Conservation (phyloP, 2,888 invertebrate species). For the Drosophila subsilvestris region DNA sequence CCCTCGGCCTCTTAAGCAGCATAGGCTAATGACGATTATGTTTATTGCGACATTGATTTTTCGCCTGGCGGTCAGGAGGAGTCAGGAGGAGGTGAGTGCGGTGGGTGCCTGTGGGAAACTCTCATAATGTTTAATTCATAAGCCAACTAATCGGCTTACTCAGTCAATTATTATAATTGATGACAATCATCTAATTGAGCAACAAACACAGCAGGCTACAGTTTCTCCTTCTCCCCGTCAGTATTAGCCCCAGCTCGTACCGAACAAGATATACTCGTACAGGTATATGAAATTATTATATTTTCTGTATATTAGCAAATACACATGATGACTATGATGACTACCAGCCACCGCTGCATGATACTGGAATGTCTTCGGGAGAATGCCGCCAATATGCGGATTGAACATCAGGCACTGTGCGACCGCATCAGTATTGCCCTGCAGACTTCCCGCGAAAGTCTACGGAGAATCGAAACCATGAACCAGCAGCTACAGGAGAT, state of each 20-base stretch:
- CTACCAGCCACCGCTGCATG: constrained; percentile 18
- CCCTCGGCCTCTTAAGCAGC: constrained; percentile 13
- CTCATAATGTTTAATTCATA: constrained; percentile 40
- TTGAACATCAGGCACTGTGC: constrained; percentile 31
- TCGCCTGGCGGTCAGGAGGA: constrained; percentile 19
- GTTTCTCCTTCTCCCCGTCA: background rate
- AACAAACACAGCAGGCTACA: constrained; percentile 17
- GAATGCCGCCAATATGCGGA: constrained; percentile 50
- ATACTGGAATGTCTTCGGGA: constrained; percentile 50
- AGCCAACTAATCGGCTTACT: constrained; percentile 59
- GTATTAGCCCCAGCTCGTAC: background rate
- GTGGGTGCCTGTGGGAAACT: background rate
- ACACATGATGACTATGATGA: constrained; percentile 44
- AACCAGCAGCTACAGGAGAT: constrained; percentile 39
- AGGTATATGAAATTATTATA: background rate
- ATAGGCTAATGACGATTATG: constrained; percentile 30
- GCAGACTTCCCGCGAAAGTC: constrained; percentile 29
- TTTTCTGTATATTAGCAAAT: background rate
- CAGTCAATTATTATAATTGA: constrained; percentile 39
- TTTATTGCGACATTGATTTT: constrained; percentile 57
- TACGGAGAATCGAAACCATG: constrained; percentile 27
- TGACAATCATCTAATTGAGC: constrained; percentile 32
- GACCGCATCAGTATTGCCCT: constrained; percentile 45
- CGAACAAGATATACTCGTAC: background rate
- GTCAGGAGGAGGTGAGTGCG: background rate